These are phyloP conservation scores for Bungarus multicinctus DNA, from an alignment of 2,113 vertebrate genomes.

Conservation along the genomic window DNA sequence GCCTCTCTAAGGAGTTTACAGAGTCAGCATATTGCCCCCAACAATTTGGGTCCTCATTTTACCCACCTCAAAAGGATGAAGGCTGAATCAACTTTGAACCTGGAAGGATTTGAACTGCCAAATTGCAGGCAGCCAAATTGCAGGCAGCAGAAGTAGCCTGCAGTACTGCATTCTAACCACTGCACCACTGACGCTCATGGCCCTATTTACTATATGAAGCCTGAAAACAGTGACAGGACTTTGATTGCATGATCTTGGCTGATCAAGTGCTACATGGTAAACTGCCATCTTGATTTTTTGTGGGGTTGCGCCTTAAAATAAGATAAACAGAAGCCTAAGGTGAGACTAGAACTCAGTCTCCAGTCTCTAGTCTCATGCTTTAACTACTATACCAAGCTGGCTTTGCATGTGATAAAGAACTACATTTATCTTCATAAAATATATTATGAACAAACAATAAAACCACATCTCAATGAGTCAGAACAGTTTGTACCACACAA, in stretches of 20 bases:
- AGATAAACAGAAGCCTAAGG: neutral
- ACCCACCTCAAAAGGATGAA: no score
- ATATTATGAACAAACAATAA: neutral
- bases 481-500: neutral
- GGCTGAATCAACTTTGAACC: no score
- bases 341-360: neutral
- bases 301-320: neutral
- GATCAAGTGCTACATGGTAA: neutral
- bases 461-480: neutral
- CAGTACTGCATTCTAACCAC: no score
- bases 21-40: no score
- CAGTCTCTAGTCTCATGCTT: neutral
- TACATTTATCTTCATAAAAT: conserved; percentile 7
- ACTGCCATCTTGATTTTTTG: neutral
- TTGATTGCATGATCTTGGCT: neutral
- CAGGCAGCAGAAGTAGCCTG: no score
- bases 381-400: neutral
- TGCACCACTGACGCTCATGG: no score
- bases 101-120: no score
- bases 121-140: no score
- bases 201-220: neutral
- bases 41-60: no score
- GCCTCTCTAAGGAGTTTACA: no score
- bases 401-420: conserved; percentile 43
- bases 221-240: neutral